Base-by-base conservation (phyloP, 2,113 vertebrate genomes). In the Pseudorhombus dupliciocellatus region DNA sequence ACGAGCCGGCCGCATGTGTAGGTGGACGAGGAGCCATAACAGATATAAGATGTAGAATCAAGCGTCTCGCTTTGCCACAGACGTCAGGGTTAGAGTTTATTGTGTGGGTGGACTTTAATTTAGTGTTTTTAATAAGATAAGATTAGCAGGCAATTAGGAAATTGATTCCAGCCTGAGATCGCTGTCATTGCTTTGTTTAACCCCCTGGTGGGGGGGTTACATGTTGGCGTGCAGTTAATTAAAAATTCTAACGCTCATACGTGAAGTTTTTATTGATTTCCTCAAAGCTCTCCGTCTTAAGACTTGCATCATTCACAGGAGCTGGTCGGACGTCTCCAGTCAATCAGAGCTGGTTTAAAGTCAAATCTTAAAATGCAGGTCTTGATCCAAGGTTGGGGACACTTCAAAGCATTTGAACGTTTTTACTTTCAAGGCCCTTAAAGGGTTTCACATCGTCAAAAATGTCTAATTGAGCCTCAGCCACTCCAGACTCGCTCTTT, bases 71-170 rank as follows among this genome's bases (percentile, higher is more conserved):
- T 16, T 16, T 6, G 14, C 42, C 42, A 0, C 14, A 44, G 16
- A 46, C n/a, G 9, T 4, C 0, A 8, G n/a, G 48, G 48, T 50
- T 21, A 54, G 55, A 61, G 21, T 61, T 58, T 54, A 56, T 11
- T 65, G 52, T 21, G 30, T 28, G 25, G 51, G 40, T 56, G 26
- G 70, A 56, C 34, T 65, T 66, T 44, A 28, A 70, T 70, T 72
- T 28, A 40, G 34, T 28, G 2, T 10, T 50, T 86, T 58, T 75
- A 80, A 75, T 80, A 40, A 69, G 70, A 81, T 46, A 12, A 59
- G 73, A 78, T 73, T 64, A 77, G 60, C 44, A 50, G 22, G 57
- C 59, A 52, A 71, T 81, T 83, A 77, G 26, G 51, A 83, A 73
- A 84, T 75, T 59, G 67, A 80, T 80, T 84, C 78, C 25, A 76